A percentile compares a stretch with the other conserved stretches of the same genome.
Evolutionary conservation across 1,140 invertebrate species (phyloP).

Genomic region (Heliconius hermathena): DNA sequence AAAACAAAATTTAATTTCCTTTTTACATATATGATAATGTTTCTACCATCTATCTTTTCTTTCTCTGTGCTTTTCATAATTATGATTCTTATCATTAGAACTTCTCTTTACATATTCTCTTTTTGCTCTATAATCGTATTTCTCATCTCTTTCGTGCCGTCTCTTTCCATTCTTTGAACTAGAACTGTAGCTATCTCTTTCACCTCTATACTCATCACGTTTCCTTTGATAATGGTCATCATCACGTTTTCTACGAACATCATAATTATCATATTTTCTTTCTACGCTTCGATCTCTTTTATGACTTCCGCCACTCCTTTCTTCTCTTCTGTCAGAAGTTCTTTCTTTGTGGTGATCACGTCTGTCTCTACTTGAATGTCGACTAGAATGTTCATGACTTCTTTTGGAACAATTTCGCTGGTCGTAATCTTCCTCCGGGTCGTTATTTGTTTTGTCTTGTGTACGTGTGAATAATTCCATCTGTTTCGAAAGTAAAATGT

Average conservation of each 20-base stretch:
- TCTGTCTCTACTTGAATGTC: background rate
- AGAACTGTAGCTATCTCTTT: background rate
- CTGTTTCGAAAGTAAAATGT: slow-evolving; percentile 33
- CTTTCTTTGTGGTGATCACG: background rate
- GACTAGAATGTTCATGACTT: background rate
- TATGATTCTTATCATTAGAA: slow-evolving; percentile 1
- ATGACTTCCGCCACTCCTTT: background rate
- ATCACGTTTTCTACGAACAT: background rate
- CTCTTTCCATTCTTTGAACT: slow-evolving; percentile 1
- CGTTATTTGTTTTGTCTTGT: background rate
- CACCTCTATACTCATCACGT: background rate
- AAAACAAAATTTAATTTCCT: too few relatives aligned
- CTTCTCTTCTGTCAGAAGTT: background rate
- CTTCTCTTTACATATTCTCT: background rate
- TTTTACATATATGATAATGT: too few relatives aligned
- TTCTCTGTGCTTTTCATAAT: slow-evolving; percentile 7
- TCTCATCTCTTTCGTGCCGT: background rate
- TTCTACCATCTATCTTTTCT: background rate
- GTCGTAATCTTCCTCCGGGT: background rate
- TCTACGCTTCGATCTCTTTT: background rate
- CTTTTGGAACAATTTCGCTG: background rate
- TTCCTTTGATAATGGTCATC: background rate
- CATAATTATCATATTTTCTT: background rate
- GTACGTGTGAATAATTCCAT: slow-evolving; percentile 47
- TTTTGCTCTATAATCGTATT: background rate